phyloP scores from a whole-genome alignment of 2,113 vertebrate species.

The Limnothrissa miodon region DNA sequence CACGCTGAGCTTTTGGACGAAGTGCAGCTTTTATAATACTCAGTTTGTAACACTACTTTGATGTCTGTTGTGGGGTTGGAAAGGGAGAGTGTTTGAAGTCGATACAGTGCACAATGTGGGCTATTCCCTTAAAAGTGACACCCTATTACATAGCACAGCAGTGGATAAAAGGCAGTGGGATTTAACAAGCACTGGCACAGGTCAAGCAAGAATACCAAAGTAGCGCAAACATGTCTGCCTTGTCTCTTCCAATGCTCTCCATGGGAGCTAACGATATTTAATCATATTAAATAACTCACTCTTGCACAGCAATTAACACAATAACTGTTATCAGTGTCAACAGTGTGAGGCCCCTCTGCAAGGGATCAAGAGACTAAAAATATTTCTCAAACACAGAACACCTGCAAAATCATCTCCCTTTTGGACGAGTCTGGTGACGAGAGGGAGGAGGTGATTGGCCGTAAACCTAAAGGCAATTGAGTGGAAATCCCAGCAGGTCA shows the following conservation, averaged over 20 bases:
- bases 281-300: neutral
- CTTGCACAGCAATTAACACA: neutral
- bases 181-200: neutral
- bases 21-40: neutral
- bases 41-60: neutral
- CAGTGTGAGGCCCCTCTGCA: neutral
- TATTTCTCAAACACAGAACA: neutral
- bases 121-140: constrained; percentile 5
- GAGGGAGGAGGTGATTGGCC: neutral
- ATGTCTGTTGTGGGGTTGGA: neutral
- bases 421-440: neutral
- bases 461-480: neutral
- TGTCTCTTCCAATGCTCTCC: neutral
- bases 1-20: neutral
- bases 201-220: neutral
- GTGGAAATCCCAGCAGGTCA: neutral
- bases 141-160: neutral
- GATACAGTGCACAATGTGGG: neutral
- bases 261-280: neutral
- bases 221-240: neutral
- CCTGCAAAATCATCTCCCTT: neutral
- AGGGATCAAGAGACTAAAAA: neutral
- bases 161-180: neutral
- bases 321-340: neutral
- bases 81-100: neutral